Base-by-base conservation (phyloP, 1,140 invertebrate genomes). In the Drosophila simulans region DNA sequence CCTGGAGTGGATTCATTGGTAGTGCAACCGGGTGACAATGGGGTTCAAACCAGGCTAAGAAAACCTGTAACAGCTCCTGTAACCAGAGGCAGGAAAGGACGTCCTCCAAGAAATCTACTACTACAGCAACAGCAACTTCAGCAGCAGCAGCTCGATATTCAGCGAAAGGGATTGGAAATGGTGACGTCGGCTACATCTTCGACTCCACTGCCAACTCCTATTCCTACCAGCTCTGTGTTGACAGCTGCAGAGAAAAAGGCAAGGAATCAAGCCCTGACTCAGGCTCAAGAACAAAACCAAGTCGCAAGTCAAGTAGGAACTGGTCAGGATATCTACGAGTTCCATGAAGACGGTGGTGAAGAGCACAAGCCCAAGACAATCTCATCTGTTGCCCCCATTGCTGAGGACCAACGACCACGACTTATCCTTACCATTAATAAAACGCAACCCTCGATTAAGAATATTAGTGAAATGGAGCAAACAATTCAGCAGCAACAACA, bases 271-370 rank as follows among this genome's bases (percentile, higher is more conserved):
- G 79, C 78, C 0, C 12, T 89, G 42, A 56, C 37, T 1, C 68
- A 85, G 13, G 55, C 71, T 11, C 51, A 56, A 27, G n/a, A 40
- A 7, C 58, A 71, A 15, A 15, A 40, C 1, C 62, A 64, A 1
- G 15, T 35, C 2, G 13, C 35, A 1, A 54, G 59, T 40, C 40
- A 31, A 42, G 13, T 27, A 7, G 42, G 63, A 37, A 57, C 68
- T 34, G 85, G 74, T 12, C 88, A 91, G 60, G 96, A 97, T 84
- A 94, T 97, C 3, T 97, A 97, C 75, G 96, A 97, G 89, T 97
- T 97, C 86, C 95, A 96, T 77, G 96, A 97, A 80, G 96, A 97
- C 88, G 96, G 96, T 27, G 96, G 96, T 49, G 96, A 97, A 66
- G 93, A 94, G 20, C 92, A 93, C 2, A 86, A 92, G 46, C 93